Percentiles rank a stretch among this genome's conserved stretches.
Conservation (phyloP, 2,113 vertebrate species). For the Mola mola region DNA sequence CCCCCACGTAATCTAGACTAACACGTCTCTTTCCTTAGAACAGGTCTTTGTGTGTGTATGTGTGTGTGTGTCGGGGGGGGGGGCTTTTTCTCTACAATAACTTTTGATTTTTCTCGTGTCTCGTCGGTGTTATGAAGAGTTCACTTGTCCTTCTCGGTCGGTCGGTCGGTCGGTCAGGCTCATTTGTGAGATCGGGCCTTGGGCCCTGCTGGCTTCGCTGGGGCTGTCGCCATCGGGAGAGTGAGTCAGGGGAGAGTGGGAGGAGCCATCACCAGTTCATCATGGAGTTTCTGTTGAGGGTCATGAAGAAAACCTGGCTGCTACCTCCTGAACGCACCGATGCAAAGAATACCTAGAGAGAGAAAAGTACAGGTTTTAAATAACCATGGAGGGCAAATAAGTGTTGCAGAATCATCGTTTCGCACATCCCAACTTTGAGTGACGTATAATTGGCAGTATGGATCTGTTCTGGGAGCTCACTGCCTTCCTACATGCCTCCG, state of each 20-base stretch:
- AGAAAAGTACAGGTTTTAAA: too few relatives aligned
- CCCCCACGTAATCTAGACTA: conserved; percentile 28
- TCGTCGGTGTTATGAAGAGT: conserved; percentile 44
- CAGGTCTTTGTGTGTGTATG: background rate
- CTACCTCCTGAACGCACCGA: conserved; percentile 97
- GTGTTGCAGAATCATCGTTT: too few relatives aligned
- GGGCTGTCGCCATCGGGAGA: conserved; percentile 43
- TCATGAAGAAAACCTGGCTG: conserved; percentile 99
- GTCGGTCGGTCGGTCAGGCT: conserved; percentile 4
- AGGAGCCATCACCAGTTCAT: conserved; percentile 96
- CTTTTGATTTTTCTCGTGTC: conserved; percentile 38
- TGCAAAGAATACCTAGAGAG: conserved; percentile 94
- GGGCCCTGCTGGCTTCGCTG: conserved; percentile 12
- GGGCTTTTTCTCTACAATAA: conserved; percentile 35
- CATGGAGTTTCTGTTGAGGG: conserved; percentile 98
- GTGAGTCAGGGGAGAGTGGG: conserved; percentile 30
- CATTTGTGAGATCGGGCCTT: conserved; percentile 43
- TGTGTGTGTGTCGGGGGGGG: too few relatives aligned
- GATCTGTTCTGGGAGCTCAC: too few relatives aligned
- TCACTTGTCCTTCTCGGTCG: conserved; percentile 18
- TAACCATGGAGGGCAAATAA: too few relatives aligned
- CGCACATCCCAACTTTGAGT: too few relatives aligned
- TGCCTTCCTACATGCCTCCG: too few relatives aligned
- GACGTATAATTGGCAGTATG: too few relatives aligned
- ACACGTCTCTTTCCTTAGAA: conserved; percentile 33